These are phyloP conservation scores for Pecten maximus DNA, from an alignment of 2,888 invertebrate genomes.

Conservation along the genomic window DNA sequence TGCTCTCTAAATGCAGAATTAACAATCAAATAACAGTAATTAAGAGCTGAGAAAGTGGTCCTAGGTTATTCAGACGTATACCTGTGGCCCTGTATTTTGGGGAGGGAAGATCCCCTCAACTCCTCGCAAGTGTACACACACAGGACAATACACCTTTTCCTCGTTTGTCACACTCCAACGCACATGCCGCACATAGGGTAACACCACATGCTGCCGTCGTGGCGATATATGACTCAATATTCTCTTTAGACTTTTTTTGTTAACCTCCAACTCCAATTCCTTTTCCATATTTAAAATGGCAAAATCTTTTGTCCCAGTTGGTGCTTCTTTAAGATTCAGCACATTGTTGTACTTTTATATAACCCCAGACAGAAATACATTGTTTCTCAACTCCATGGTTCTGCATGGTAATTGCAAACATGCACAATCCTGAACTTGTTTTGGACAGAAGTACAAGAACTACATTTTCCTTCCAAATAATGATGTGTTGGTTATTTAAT, in stretches of 20 bases:
- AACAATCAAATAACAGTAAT: too few relatives aligned
- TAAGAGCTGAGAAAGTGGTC: too few relatives aligned
- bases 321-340: neutral
- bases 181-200: neutral
- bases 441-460: too few relatives aligned
- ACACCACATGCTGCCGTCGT: neutral
- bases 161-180: neutral
- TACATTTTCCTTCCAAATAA: too few relatives aligned
- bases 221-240: neutral
- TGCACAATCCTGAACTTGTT: too few relatives aligned
- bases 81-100: neutral
- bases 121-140: conserved; percentile 30
- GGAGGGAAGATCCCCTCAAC: conserved; percentile 35
- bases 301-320: neutral
- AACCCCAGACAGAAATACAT: too few relatives aligned
- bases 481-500: neutral
- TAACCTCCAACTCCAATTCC: neutral
- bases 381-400: too few relatives aligned
- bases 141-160: conserved; percentile 14
- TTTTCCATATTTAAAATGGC: neutral
- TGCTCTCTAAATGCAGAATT: too few relatives aligned
- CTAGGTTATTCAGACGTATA: neutral
- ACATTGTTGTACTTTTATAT: neutral
- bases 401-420: neutral
- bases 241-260: neutral